Evolutionary conservation across 2,113 vertebrate genomes (phyloP).

Genomic region (Amphilophus citrinellus): DNA sequence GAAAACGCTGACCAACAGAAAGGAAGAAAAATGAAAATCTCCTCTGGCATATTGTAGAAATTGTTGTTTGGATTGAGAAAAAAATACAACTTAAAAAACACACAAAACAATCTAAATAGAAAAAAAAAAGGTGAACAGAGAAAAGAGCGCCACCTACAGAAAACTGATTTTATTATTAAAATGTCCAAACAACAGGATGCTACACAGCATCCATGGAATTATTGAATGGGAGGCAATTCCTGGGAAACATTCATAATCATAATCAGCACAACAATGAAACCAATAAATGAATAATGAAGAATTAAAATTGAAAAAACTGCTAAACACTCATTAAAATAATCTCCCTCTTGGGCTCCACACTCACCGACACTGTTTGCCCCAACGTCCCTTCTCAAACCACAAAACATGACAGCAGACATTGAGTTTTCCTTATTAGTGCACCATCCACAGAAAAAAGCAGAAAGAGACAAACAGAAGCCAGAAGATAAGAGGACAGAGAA

Average conservation of each 20-base stretch:
- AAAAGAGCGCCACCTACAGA: constrained; percentile 12
- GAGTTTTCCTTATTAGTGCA: constrained; percentile 31
- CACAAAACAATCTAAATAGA: neutral
- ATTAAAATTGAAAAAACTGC: neutral
- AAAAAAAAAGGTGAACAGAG: neutral
- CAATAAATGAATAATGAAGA: neutral
- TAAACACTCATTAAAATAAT: neutral
- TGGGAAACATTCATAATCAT: constrained; percentile 1
- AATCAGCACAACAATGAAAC: neutral
- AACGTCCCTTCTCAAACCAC: constrained; percentile 72
- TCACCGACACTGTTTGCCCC: constrained; percentile 70
- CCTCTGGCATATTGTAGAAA: neutral
- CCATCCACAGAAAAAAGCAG: constrained; percentile 52
- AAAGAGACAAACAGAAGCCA: constrained; percentile 16
- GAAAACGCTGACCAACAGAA: neutral
- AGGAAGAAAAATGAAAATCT: neutral
- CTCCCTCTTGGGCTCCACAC: constrained; percentile 33
- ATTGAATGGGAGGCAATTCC: constrained; percentile 8
- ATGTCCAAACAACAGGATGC: neutral
- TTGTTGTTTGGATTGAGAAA: neutral
- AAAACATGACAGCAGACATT: constrained; percentile 78
- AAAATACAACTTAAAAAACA: neutral
- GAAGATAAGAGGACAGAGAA: constrained; percentile 16
- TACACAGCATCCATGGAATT: neutral
- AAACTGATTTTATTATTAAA: neutral